Percentiles rank a stretch among this genome's conserved stretches.
Evolutionary conservation across 2,888 invertebrate genomes (phyloP).

Genomic region (Silvanus unidentatus): DNA sequence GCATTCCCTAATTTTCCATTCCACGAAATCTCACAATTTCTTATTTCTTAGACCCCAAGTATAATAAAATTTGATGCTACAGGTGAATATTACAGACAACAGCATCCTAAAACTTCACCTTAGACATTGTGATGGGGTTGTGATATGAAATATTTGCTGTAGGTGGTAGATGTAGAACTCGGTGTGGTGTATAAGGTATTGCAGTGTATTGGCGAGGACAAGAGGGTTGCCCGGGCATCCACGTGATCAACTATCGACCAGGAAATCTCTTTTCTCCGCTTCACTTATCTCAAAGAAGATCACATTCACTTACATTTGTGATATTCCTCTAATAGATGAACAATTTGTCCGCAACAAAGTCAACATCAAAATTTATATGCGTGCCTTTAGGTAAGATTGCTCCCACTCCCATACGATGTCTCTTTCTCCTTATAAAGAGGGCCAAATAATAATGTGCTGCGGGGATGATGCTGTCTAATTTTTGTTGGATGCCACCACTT

Average conservation of each 20-base stretch:
- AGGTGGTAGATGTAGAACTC: constrained; percentile 3
- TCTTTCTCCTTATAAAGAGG: constrained; percentile 3
- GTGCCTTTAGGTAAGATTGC: too few relatives aligned
- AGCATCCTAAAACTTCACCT: background rate
- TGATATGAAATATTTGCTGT: constrained; percentile 16
- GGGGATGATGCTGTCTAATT: background rate
- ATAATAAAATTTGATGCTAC: background rate
- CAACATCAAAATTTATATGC: too few relatives aligned
- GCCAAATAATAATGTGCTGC: constrained; percentile 2
- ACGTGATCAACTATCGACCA: constrained; percentile 31
- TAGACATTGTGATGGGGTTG: constrained; percentile 12
- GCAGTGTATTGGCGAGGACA: constrained; percentile 9
- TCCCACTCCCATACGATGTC: too few relatives aligned
- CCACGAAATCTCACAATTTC: too few relatives aligned
- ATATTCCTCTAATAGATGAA: constrained; percentile 4
- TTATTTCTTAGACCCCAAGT: too few relatives aligned
- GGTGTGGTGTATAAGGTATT: background rate
- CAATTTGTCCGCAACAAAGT: too few relatives aligned
- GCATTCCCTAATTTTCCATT: too few relatives aligned
- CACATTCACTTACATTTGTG: background rate
- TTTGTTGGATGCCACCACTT: constrained; percentile 18
- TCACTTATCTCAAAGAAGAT: constrained; percentile 4
- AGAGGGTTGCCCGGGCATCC: constrained; percentile 25
- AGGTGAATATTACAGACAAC: background rate
- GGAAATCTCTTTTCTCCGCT: constrained; percentile 13